Percentiles rank a stretch among this genome's conserved stretches.
Conservation (phyloP, 1,140 invertebrate species). For the Eufriesea mexicana region DNA sequence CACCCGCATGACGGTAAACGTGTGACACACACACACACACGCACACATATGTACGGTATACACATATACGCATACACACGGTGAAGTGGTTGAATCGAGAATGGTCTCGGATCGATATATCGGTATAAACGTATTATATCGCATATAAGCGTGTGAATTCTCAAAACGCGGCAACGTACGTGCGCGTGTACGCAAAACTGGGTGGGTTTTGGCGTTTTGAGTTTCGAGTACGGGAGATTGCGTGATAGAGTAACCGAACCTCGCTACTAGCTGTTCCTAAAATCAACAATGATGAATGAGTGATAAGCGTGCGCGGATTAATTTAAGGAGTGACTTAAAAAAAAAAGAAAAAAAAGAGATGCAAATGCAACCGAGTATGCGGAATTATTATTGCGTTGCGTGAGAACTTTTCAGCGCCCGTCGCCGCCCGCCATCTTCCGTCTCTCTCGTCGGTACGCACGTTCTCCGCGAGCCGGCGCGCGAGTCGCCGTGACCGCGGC, state of each 20-base stretch:
- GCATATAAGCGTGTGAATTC: conserved; percentile 53
- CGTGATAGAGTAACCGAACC: conserved; percentile 82
- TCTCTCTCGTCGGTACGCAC: conserved; percentile 8
- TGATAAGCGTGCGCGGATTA: conserved; percentile 77
- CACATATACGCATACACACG: conserved; percentile 1
- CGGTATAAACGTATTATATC: conserved; percentile 26
- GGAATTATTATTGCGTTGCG: conserved; percentile 72
- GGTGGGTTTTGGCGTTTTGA: conserved; percentile 75
- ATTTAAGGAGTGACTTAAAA: conserved; percentile 75
- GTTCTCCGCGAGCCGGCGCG: not conserved
- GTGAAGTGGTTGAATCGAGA: conserved; percentile 37
- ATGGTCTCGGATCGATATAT: conserved; percentile 35
- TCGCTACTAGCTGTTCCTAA: conserved; percentile 82
- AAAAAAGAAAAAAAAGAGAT: not conserved
- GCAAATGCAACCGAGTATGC: conserved; percentile 25
- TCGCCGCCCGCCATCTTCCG: not conserved
- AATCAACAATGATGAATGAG: conserved; percentile 81
- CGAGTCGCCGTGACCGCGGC: not conserved
- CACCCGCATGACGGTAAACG: not conserved
- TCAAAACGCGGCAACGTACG: conserved; percentile 75
- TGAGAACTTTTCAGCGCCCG: not conserved
- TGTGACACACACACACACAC: not conserved
- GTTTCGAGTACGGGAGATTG: conserved; percentile 79
- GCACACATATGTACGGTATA: not conserved
- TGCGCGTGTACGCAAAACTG: conserved; percentile 77